Evolutionary conservation across 2,797 vertebrate genomes (phyloP), one percentile per base, ranked within the genome.

Genomic region (Ara ararauna): DNA sequence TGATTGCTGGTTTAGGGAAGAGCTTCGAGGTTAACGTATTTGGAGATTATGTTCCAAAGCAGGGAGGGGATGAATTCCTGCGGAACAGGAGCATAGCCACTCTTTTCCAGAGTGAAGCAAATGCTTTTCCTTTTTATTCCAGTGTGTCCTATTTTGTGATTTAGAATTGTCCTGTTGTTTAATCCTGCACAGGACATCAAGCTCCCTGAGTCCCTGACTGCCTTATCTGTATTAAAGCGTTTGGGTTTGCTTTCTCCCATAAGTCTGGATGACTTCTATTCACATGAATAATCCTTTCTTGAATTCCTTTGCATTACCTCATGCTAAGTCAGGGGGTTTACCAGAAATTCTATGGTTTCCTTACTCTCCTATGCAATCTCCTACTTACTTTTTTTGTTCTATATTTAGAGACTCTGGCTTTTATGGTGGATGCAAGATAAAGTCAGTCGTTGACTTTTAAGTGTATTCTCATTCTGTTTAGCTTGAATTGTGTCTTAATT

Each of bases 121-220:
- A 3, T 38, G 32, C 44, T 60, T 81, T 61, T 40, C 3, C 2
- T 42, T 81, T 40, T 61, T 48, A 10, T 82, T 73, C 27, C 6
- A n/a, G 2, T 77, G 15, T 36, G 65, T 23, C 14, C 10, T 53
- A 2, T 73, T 73, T n/a, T 65, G 23, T 81, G 45, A 17, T 54
- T 53, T 45, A 26, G 19, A 29, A 3, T 65, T 73, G n/a, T 38
- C 15, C 6, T 30, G 14, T 54, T 76, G 60, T 48, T 54, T 68
- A 9, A 8, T 4, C 48, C 29, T 36, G 5, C 27, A 7, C 3
- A 20, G 19, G 26, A 42, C 36, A 82, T 47, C 50, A 68, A 76
- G 47, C 34, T 38, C 16, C 1, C 0, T 21, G 53, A 65, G 56
- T 40, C 71, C 0, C 27, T 82, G 58, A 2, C 15, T 84, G 38